phyloP scores from a whole-genome alignment of 2,113 vertebrate species.

The Corapipo altera region DNA sequence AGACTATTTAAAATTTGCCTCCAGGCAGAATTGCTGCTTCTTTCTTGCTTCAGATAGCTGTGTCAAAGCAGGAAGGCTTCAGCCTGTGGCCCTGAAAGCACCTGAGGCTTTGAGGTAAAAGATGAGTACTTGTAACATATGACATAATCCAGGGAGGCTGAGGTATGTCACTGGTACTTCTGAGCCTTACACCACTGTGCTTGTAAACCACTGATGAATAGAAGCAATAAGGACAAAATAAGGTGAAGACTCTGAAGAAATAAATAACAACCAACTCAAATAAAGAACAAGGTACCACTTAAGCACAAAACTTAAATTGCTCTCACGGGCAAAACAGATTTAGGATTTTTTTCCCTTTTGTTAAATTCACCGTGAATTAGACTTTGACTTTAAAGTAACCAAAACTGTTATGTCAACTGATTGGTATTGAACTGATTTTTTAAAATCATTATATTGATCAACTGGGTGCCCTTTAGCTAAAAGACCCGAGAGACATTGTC shows the following conservation, averaged over 20 bases:
- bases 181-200: background rate
- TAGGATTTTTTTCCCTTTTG: background rate
- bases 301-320: background rate
- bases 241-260: background rate
- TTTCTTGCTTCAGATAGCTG: background rate
- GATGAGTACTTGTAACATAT: fast-evolving
- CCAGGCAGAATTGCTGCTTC: background rate
- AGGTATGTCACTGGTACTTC: background rate
- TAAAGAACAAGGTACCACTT: background rate
- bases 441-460: background rate
- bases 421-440: background rate
- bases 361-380: background rate
- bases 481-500: background rate
- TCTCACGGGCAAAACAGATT: background rate
- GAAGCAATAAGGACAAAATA: background rate
- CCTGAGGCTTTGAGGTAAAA: background rate
- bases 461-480: background rate
- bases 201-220: background rate
- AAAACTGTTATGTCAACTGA: background rate
- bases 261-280: background rate
- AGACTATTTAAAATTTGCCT: background rate
- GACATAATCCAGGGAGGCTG: background rate
- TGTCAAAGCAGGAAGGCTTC: background rate
- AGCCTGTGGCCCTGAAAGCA: background rate
- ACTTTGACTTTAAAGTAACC: background rate